A percentile compares a stretch with the other conserved stretches of the same genome.
phyloP scores from a whole-genome alignment of 2,888 invertebrate species.

The Megalurothrips usitatus region DNA sequence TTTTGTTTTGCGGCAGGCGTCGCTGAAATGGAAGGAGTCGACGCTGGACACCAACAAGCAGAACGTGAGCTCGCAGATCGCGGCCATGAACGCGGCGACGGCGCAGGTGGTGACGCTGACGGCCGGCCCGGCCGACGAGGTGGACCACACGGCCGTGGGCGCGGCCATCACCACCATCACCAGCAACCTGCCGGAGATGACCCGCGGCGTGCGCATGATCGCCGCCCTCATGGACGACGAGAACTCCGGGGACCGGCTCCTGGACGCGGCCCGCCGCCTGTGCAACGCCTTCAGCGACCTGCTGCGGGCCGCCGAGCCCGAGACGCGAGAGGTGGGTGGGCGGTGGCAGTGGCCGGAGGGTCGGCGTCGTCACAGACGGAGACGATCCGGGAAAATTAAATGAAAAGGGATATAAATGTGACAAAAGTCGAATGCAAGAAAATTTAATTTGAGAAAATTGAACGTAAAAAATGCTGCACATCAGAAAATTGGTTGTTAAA shows the following conservation, averaged over 20 bases:
- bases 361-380: too few species aligned
- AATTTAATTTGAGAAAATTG: background rate
- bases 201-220: conserved; percentile 89
- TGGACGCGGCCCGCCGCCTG: conserved; percentile 87
- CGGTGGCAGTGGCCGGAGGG: background rate
- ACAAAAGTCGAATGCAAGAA: background rate
- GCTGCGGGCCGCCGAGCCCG: conserved; percentile 91
- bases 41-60: conserved; percentile 93
- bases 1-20: conserved; percentile 52
- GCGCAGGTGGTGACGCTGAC: conserved; percentile 93
- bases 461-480: background rate
- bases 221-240: conserved; percentile 91
- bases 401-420: too few species aligned
- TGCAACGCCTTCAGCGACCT: conserved; percentile 93
- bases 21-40: conserved; percentile 90
- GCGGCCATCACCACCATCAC: conserved; percentile 97
- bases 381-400: too few species aligned
- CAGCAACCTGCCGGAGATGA: conserved; percentile 93
- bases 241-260: conserved; percentile 72
- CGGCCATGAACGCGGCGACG: conserved; percentile 98
- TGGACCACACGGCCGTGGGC: conserved; percentile 93
- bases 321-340: conserved; percentile 68
- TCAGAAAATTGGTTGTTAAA: background rate
- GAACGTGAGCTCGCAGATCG: conserved; percentile 93
- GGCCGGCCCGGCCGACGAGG: conserved; percentile 53